These are phyloP conservation scores for Gymnorhina tibicen DNA, from an alignment of 2,113 vertebrate genomes.

Conservation along the genomic window DNA sequence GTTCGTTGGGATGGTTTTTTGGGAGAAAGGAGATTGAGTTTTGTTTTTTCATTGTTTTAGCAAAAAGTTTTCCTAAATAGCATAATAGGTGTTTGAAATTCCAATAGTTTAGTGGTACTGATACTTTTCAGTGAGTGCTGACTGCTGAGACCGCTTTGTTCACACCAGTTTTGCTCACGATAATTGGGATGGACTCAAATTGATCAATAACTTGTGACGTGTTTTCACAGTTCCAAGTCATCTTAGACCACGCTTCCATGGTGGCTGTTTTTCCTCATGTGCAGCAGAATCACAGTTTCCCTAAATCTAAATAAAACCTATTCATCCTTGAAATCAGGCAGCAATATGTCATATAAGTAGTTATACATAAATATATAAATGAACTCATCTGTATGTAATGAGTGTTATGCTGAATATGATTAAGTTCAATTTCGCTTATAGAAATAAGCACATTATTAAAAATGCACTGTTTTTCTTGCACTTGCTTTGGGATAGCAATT, in stretches of 20 bases:
- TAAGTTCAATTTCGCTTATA: not conserved
- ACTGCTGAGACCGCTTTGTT: not conserved
- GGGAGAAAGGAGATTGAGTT: not conserved
- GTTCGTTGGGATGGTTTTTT: fast-evolving
- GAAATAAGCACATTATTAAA: not conserved
- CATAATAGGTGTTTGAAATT: not conserved
- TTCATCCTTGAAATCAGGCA: not conserved
- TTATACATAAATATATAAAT: not conserved
- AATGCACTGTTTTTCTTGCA: not conserved
- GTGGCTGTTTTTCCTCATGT: not conserved
- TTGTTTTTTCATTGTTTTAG: not conserved
- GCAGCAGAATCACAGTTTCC: not conserved
- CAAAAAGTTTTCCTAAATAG: not conserved
- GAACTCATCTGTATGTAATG: not conserved
- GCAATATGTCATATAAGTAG: not conserved
- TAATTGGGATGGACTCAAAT: not conserved
- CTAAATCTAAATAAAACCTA: not conserved
- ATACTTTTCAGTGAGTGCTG: not conserved
- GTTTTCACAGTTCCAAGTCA: not conserved
- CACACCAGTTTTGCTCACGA: not conserved
- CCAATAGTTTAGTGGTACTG: not conserved
- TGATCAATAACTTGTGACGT: not conserved
- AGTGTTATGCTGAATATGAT: not conserved
- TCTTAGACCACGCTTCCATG: not conserved
- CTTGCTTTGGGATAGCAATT: not conserved